Evolutionary conservation across 2,888 invertebrate species (phyloP), one percentile per base, ranked within the genome.

Genomic region (Phalangium opilio): DNA sequence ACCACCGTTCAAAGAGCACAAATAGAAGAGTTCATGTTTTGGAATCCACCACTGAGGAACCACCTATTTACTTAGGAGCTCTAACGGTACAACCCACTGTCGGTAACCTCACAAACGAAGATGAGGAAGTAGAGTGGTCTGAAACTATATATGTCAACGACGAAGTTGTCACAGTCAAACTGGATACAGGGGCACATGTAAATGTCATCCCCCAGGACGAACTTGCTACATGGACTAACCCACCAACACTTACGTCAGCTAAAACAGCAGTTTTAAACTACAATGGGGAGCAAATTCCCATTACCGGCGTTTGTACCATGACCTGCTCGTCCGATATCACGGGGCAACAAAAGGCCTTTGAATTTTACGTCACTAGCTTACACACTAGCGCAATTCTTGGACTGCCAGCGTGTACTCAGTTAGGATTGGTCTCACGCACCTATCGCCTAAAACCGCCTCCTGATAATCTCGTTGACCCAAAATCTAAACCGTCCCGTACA

Each of bases 171-270:
- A 27, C 15, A 10, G 43, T 48, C n/a, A n/a, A n/a, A n/a, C n/a
- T 48, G 20, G 48, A 48, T 33, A 47, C 34, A 3, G 47, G 47
- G 3, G 43, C 48, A 7, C 48, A 48, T 17, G 44, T 48, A 5
- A 48, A 48, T 39, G 48, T 44, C 3, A 20, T 48, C 17, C 44
- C 48, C 7, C 32, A 44, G 2, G 19, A 19, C 12, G 20, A 15
- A 34, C 5, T 47, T 14, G 17, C 12, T 20, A 39, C 43, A n/a
- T 44, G 36, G 40, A 15, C 19, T 2, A 14, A 33, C 12, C 15
- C 35, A 15, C 44, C 40, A 38, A 10, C 12, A n/a, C 11, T 44
- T 8, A 35, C 19, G 27, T 15, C 33, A n/a, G 11, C 14, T 20
- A 39, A 15, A 17, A n/a, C n/a, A 45, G 19, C 32, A 11, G 44